Conservation (phyloP, 2,113 vertebrate genomes). For the Gasterosteus nipponicus region DNA sequence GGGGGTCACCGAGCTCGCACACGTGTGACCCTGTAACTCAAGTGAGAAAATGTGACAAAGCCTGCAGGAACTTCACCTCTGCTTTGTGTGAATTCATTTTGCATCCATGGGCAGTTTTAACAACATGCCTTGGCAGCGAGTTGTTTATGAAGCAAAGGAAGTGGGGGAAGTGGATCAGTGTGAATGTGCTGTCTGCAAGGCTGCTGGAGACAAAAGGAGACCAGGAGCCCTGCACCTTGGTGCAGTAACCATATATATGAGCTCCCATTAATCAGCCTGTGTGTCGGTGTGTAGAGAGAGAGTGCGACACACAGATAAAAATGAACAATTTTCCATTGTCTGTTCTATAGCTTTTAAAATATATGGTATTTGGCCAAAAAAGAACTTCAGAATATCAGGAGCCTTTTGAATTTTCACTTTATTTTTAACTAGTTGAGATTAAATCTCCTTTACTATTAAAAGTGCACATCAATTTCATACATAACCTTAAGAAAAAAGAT, state of each 20-base stretch:
- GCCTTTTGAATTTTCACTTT: background rate
- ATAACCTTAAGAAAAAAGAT: too few species aligned
- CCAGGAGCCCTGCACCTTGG: slow-evolving; percentile 46
- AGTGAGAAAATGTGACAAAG: slow-evolving; percentile 32
- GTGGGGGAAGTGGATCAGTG: slow-evolving; percentile 42
- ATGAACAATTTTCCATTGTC: background rate
- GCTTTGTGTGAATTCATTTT: slow-evolving; percentile 45
- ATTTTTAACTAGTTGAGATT: background rate
- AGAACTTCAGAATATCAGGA: background rate
- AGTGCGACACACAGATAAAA: background rate
- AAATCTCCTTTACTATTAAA: background rate
- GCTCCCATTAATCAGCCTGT: slow-evolving; percentile 72
- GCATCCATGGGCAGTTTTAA: slow-evolving; percentile 34
- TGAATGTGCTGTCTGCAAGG: slow-evolving; percentile 46
- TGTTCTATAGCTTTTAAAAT: background rate
- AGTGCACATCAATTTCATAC: too few species aligned
- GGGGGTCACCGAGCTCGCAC: slow-evolving; percentile 33
- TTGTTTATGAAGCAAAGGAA: slow-evolving; percentile 25
- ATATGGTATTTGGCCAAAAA: background rate
- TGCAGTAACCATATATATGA: slow-evolving; percentile 48
- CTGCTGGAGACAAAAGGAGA: slow-evolving; percentile 56
- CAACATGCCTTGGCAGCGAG: slow-evolving; percentile 24
- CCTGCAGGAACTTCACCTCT: slow-evolving; percentile 28
- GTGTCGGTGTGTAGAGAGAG: slow-evolving; percentile 9
- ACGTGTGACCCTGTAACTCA: slow-evolving; percentile 32